Conservation (phyloP, 2,797 vertebrate genomes). For the Channallabes apus region DNA sequence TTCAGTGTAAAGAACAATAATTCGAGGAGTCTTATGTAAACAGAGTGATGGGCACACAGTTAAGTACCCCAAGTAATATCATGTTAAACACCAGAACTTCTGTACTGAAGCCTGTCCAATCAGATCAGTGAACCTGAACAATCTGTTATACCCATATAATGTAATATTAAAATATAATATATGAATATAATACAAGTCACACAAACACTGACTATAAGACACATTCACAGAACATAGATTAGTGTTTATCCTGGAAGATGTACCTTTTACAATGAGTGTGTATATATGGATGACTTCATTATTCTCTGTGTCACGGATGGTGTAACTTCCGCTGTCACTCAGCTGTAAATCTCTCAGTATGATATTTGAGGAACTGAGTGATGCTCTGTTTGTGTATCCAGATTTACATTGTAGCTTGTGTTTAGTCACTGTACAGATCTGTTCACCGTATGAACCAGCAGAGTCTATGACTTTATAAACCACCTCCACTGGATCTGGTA, state of each 20-base stretch:
- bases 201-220: neutral
- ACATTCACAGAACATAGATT: neutral
- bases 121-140: too few relatives aligned
- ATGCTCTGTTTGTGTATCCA: slow-evolving; percentile 7
- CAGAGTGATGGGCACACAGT: too few relatives aligned
- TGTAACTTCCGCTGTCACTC: slow-evolving; percentile 9
- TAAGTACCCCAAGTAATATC: too few relatives aligned
- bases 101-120: too few relatives aligned
- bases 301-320: slow-evolving; percentile 6
- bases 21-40: too few relatives aligned
- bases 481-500: slow-evolving; percentile 15
- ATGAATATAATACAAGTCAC: neutral
- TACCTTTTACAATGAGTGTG: slow-evolving; percentile 6
- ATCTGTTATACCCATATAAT: too few relatives aligned
- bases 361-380: neutral
- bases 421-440: slow-evolving; percentile 3
- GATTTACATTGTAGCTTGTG: neutral
- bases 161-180: too few relatives aligned
- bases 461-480: neutral
- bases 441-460: neutral
- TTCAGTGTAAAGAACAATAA: too few relatives aligned
- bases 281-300: neutral
- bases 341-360: neutral
- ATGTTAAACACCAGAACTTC: too few relatives aligned
- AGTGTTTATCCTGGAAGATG: neutral